Base-by-base conservation (phyloP, 2,888 invertebrate genomes). In the Gibbula magus region DNA sequence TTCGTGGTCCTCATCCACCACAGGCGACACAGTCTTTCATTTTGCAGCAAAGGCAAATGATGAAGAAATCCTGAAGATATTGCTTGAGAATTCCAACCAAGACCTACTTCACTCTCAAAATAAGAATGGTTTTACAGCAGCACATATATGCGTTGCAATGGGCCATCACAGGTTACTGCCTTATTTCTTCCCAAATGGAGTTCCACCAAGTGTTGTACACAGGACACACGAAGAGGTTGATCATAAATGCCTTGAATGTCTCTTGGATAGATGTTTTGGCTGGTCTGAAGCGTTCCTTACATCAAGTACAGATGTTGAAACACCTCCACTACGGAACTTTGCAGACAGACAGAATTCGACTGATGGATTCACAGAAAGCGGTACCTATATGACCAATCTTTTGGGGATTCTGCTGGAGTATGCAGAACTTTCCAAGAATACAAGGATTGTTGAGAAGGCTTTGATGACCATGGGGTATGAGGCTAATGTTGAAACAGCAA, bases 211-310 rank as follows among this genome's bases (percentile, higher is more conserved):
- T 54, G 22, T 1, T 10, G 53, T 13, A n/a, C 75, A 75, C 32
- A 25, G 22, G 18, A 8, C 75, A 54, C 75, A 75, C 75, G 32
- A 16, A 13, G 54, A 32, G 18, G 54, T 54, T 25, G 75, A 75
- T 54, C 8, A 32, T 13, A n/a, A n/a, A 16, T 75, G 75, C 32
- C 32, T 32, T n/a, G 35, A 75, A 25, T 75, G 75, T n/a, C 32
- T 75, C 7, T n/a, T 75, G 4, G 75, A 75, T n/a, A 54, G 53
- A 29, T 75, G 75, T 29, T 32, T 75, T 54, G 75, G 75, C 18
- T 75, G 75, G 75, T 75, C 75, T 0, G 54, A 54, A 4, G 20
- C 35, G 0, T 70, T 35, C n/a, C 70, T 35, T n/a, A 8, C 10
- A 45, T 45, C 45, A 45, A 45, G 45, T 45, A 10, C 4, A 10